Conservation (phyloP, 2,113 vertebrate genomes). For the Camarhynchus parvulus region DNA sequence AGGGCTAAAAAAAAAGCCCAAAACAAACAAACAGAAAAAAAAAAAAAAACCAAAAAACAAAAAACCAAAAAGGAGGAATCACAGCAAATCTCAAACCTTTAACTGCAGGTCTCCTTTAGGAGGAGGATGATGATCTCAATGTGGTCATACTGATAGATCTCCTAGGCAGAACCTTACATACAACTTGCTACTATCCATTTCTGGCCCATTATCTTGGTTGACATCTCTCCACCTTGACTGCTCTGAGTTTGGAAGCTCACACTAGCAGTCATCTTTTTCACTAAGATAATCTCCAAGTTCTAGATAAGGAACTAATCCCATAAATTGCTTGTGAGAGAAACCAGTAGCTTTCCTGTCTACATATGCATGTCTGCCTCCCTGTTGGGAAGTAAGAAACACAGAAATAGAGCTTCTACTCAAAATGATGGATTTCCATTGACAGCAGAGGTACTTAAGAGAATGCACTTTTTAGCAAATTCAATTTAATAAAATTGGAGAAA, state of each 20-base stretch:
- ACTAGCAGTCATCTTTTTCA: not conserved
- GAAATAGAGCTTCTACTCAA: not conserved
- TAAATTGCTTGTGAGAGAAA: not conserved
- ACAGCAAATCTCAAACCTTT: not conserved
- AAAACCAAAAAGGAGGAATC: not conserved
- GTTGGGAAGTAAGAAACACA: not conserved
- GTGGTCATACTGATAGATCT: not conserved
- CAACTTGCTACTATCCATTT: not conserved
- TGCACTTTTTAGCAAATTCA: not conserved
- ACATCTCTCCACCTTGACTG: not conserved
- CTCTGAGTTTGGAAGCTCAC: not conserved
- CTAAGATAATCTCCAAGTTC: not conserved
- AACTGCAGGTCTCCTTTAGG: not conserved
- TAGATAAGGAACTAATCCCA: not conserved
- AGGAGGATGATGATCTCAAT: not conserved
- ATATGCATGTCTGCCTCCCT: not conserved
- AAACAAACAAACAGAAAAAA: not conserved
- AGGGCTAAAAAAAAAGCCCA: not conserved
- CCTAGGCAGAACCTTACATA: not conserved
- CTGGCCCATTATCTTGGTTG: not conserved
- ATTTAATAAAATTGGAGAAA: not conserved
- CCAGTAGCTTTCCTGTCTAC: not conserved
- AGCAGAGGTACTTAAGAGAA: not conserved
- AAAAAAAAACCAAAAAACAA: too few relatives aligned
- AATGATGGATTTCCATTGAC: not conserved